phyloP scores from a whole-genome alignment of 1,140 invertebrate genomes.

The Chironomus tepperi region DNA sequence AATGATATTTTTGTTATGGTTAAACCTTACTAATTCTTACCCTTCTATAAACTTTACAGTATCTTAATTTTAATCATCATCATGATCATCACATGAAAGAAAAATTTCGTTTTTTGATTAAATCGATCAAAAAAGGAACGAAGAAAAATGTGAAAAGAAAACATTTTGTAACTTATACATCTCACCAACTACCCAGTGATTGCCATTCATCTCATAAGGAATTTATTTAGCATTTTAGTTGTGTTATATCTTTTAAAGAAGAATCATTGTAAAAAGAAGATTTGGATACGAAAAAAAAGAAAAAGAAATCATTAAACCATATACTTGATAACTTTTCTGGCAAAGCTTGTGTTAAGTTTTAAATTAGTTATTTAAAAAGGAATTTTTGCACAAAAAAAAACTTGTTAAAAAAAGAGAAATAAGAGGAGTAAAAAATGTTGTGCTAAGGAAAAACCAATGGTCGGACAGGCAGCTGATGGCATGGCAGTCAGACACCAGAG shows the following conservation, averaged over 20 bases:
- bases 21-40: slow-evolving; percentile 19
- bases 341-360: slow-evolving; percentile 24
- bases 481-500: slow-evolving; percentile 5
- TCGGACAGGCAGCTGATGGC: slow-evolving; percentile 10
- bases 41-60: slow-evolving; percentile 28
- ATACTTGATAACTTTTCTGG: slow-evolving; percentile 16
- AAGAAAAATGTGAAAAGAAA: slow-evolving; percentile 26
- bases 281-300: background rate
- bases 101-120: too few relatives aligned
- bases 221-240: slow-evolving; percentile 25
- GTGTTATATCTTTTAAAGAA: slow-evolving; percentile 21
- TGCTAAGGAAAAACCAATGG: slow-evolving; percentile 3
- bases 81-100: background rate
- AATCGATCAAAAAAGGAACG: slow-evolving; percentile 24
- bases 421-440: background rate
- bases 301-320: background rate
- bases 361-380: slow-evolving; percentile 19
- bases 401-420: slow-evolving; percentile 4
- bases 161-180: slow-evolving; percentile 23
- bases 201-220: slow-evolving; percentile 23
- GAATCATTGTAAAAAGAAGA: slow-evolving; percentile 9
- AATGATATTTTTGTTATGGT: background rate
- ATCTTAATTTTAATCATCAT: slow-evolving; percentile 25
- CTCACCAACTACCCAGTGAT: slow-evolving; percentile 18
- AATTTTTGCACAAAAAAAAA: slow-evolving; percentile 18